phyloP scores from a whole-genome alignment of 2,888 invertebrate genomes.

The Mamestra brassicae region DNA sequence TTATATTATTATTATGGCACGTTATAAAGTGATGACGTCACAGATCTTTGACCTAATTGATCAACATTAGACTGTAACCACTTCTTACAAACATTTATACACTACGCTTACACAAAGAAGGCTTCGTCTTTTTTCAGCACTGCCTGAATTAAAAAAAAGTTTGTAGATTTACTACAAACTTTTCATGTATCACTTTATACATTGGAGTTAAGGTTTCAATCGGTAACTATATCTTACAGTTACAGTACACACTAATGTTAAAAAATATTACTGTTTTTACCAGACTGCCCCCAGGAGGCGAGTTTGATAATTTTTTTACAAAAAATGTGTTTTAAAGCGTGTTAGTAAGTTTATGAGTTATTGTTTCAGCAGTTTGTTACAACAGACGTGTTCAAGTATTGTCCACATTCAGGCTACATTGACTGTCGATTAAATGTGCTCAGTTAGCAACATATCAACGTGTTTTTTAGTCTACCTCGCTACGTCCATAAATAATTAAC shows the following conservation, averaged over 20 bases:
- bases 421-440: slow-evolving; percentile 10
- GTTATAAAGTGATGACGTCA: slow-evolving; percentile 42
- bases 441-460: not conserved
- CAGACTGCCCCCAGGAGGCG: no score
- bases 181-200: not conserved
- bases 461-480: not conserved
- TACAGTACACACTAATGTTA: not conserved
- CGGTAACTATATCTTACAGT: slow-evolving; percentile 1
- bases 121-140: slow-evolving; percentile 15
- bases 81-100: slow-evolving; percentile 24
- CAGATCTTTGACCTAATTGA: slow-evolving; percentile 23
- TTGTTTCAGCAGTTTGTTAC: not conserved
- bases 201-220: not conserved
- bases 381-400: slow-evolving; percentile 2
- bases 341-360: slow-evolving; percentile 23
- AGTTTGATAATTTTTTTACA: not conserved
- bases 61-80: slow-evolving; percentile 29
- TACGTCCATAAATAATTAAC: not conserved
- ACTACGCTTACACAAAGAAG: slow-evolving; percentile 18
- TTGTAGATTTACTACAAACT: slow-evolving; percentile 7
- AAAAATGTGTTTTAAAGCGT: slow-evolving; percentile 1
- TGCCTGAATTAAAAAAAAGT: not conserved
- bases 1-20: slow-evolving; percentile 54
- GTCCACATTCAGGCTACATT: not conserved
- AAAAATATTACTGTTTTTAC: slow-evolving; percentile 6